These are phyloP conservation scores for Pectinophora gossypiella DNA, from an alignment of 1,140 invertebrate species.

Conservation along the genomic window DNA sequence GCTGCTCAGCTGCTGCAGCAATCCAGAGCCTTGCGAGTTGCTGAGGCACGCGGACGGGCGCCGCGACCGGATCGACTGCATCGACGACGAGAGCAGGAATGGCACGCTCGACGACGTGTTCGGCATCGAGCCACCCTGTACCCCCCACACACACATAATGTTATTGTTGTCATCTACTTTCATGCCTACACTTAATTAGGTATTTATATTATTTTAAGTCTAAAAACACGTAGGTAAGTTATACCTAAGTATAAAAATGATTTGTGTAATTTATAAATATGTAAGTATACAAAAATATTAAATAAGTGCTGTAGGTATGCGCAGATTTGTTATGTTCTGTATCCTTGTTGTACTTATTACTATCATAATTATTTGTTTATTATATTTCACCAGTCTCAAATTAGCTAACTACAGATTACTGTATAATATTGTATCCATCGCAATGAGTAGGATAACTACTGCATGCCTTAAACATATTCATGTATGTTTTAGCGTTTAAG, in stretches of 20 bases:
- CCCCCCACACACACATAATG: not conserved
- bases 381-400: not conserved
- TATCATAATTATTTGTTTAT: not conserved
- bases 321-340: too few species aligned
- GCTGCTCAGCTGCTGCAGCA: slow-evolving; percentile 88
- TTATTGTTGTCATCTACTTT: too few species aligned
- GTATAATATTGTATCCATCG: slow-evolving; percentile 3
- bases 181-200: too few species aligned
- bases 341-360: too few species aligned
- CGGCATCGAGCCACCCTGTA: slow-evolving; percentile 89
- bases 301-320: too few species aligned
- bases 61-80: slow-evolving; percentile 88
- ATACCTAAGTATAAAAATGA: too few species aligned
- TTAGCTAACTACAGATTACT: not conserved
- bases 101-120: slow-evolving; percentile 92
- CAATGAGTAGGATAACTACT: slow-evolving; percentile 16
- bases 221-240: too few species aligned
- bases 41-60: slow-evolving; percentile 82
- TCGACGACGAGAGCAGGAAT: slow-evolving; percentile 86
- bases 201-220: too few species aligned
- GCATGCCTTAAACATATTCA: slow-evolving; percentile 27
- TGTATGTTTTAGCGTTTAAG: slow-evolving; percentile 28
- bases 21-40: slow-evolving; percentile 82
- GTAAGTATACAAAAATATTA: too few species aligned
- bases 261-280: too few species aligned